Evolutionary conservation across 92 coral and sea anemone genomes (phyloP).

Genomic region (Anthopleura xanthogrammica): DNA sequence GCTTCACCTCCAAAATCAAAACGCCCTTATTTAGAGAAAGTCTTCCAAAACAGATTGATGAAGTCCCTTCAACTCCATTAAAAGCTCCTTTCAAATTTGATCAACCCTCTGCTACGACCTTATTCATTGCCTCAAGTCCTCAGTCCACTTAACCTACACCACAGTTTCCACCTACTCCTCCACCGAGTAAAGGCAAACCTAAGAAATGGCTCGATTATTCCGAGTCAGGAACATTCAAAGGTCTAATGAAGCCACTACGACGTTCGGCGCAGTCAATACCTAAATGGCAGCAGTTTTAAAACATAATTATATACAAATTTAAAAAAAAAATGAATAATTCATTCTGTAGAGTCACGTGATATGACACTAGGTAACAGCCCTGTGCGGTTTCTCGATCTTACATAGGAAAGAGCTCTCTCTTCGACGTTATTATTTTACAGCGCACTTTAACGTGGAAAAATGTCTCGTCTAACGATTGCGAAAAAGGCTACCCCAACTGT

Average conservation of each 20-base stretch:
- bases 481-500: not conserved
- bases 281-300: not conserved
- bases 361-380: not conserved
- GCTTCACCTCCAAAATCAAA: constrained; percentile 8
- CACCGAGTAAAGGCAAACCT: not conserved
- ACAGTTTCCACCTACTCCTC: constrained; percentile 8
- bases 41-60: not conserved
- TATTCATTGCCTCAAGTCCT: not conserved
- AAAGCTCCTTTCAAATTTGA: not conserved
- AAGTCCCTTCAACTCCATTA: constrained; percentile 9
- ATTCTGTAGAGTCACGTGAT: too few species aligned
- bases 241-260: not conserved
- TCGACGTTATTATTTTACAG: too few species aligned
- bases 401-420: not conserved
- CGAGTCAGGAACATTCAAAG: too few species aligned
- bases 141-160: not conserved
- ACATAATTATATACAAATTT: not conserved
- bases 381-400: not conserved
- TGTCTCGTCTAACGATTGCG: not conserved
- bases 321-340: too few species aligned
- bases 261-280: constrained; percentile 6
- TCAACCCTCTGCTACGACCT: constrained; percentile 1
- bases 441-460: not conserved
- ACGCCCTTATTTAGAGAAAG: not conserved
- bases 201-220: too few species aligned